Percentiles rank a stretch among this genome's conserved stretches.
Conservation (phyloP, 92 coral and sea anemone genomes). For the Palythoa grandiflora region DNA sequence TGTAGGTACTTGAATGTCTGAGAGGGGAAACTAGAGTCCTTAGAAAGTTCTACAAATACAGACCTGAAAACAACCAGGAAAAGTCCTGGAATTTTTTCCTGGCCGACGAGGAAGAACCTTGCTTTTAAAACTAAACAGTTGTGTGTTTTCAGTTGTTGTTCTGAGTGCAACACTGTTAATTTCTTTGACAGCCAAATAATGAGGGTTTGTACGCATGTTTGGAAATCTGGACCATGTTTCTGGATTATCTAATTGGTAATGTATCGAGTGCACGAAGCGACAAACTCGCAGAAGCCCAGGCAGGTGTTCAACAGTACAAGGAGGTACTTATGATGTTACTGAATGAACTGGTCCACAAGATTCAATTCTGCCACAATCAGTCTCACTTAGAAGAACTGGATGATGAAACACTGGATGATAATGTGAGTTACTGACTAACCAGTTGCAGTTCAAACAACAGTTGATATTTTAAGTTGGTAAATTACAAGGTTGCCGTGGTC, state of each 20-base stretch:
- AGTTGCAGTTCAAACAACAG: neutral
- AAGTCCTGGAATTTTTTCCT: too few relatives aligned
- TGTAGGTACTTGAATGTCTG: too few relatives aligned
- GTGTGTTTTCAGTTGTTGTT: too few relatives aligned
- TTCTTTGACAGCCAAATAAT: slow-evolving; percentile 74
- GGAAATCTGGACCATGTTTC: slow-evolving; percentile 93
- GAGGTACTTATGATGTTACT: slow-evolving; percentile 86
- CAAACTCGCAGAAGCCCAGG: slow-evolving; percentile 87
- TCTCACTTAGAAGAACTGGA: slow-evolving; percentile 86
- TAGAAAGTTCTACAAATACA: too few relatives aligned
- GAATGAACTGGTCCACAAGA: slow-evolving; percentile 85
- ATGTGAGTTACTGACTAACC: slow-evolving; percentile 59
- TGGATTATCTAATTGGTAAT: slow-evolving; percentile 88
- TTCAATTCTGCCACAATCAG: slow-evolving; percentile 92
- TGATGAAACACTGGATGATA: slow-evolving; percentile 84
- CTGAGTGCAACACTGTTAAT: neutral
- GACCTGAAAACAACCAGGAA: too few relatives aligned
- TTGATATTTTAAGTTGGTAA: neutral
- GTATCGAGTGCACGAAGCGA: slow-evolving; percentile 89
- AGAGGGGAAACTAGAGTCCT: too few relatives aligned
- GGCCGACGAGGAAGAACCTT: too few relatives aligned
- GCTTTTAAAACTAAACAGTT: too few relatives aligned
- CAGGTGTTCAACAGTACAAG: slow-evolving; percentile 88
- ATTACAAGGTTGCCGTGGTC: too few relatives aligned
- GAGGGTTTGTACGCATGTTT: slow-evolving; percentile 92